phyloP scores from a whole-genome alignment of 2,113 vertebrate species.

The Oreocharis arfaki region DNA sequence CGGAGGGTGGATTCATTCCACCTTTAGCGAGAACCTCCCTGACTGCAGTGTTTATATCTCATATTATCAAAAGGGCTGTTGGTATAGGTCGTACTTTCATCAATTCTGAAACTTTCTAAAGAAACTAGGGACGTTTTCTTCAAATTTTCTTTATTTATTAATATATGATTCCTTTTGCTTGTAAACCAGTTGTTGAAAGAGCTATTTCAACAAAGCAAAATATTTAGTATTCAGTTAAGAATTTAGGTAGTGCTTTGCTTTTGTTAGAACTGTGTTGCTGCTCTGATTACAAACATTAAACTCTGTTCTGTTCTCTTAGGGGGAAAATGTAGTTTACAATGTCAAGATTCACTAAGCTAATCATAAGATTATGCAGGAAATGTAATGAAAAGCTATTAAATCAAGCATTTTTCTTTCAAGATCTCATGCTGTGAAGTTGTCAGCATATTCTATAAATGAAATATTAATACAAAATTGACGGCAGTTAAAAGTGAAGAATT shows the following conservation, averaged over 20 bases:
- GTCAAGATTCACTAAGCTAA: conserved; percentile 47
- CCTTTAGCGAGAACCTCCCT: not conserved
- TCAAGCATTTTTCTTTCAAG: conserved; percentile 28
- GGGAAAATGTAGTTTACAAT: conserved; percentile 48
- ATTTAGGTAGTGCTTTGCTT: not conserved
- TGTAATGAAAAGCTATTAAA: conserved; percentile 65
- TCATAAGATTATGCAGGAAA: conserved; percentile 41
- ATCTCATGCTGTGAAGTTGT: conserved; percentile 62
- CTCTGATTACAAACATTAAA: conserved; percentile 25
- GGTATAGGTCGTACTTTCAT: not conserved
- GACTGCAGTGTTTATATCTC: not conserved
- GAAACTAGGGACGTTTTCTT: not conserved
- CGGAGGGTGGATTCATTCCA: not conserved
- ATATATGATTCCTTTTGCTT: not conserved
- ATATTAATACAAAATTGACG: conserved; percentile 63
- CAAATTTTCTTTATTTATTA: not conserved
- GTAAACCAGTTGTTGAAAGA: not conserved
- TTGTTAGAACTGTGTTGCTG: not conserved
- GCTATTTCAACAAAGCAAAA: not conserved
- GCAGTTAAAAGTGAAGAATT: conserved; percentile 46
- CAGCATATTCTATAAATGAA: conserved; percentile 67
- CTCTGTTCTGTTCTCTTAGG: conserved; percentile 6
- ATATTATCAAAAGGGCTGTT: not conserved
- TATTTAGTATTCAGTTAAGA: not conserved
- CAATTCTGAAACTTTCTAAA: not conserved